A percentile compares a stretch with the other conserved stretches of the same genome.
These are phyloP conservation scores for Tamias sibiricus DNA, from an alignment of 2,113 vertebrate species.

Conservation along the genomic window DNA sequence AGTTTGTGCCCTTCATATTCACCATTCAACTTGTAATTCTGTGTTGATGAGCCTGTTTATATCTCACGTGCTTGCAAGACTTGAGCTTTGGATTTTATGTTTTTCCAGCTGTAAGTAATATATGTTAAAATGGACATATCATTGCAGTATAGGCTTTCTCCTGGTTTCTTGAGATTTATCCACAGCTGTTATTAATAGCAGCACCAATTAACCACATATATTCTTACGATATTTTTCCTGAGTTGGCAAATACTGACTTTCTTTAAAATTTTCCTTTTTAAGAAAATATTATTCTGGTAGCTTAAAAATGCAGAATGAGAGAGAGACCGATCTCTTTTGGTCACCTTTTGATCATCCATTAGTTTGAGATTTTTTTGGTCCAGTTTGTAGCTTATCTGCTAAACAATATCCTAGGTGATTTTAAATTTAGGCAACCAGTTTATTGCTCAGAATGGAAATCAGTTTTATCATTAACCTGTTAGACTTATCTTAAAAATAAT, in stretches of 20 bases:
- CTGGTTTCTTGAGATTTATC: background rate
- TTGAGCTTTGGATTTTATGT: conserved; percentile 59
- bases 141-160: conserved; percentile 42
- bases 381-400: conserved; percentile 16
- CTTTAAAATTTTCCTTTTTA: conserved; percentile 19
- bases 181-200: background rate
- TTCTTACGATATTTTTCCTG: conserved; percentile 37
- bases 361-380: conserved; percentile 31
- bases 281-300: conserved; percentile 26
- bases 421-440: conserved; percentile 5
- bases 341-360: conserved; percentile 48
- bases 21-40: conserved; percentile 54
- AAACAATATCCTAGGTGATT: background rate
- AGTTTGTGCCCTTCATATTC: conserved; percentile 27
- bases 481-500: conserved; percentile 50
- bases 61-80: conserved; percentile 41
- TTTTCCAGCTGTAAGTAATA: conserved; percentile 23
- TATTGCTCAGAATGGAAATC: conserved; percentile 24
- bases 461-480: conserved; percentile 50
- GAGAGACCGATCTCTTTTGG: background rate
- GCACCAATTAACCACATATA: background rate
- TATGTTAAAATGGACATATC: background rate
- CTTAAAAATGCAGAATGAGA: conserved; percentile 47
- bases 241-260: conserved; percentile 49
- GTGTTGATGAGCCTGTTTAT: conserved; percentile 7